Conservation (phyloP, 1,140 invertebrate genomes). For the Drosophila teissieri region DNA sequence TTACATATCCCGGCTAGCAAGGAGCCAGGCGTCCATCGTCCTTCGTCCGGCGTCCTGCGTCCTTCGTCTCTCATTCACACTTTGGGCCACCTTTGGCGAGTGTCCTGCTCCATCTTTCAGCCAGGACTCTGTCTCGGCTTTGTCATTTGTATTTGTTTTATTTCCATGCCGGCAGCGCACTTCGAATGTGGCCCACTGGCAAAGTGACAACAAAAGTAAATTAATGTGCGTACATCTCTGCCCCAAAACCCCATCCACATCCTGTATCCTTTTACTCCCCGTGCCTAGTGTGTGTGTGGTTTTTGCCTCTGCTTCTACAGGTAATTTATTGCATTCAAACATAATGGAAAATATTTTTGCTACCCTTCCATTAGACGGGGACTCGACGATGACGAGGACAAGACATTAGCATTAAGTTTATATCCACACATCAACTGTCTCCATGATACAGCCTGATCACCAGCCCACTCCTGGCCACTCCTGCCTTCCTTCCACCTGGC, state of each 20-base stretch:
- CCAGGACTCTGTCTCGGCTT: conserved; percentile 49
- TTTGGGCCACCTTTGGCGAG: conserved; percentile 15
- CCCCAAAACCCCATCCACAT: conserved; percentile 12
- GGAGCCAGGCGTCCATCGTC: conserved; percentile 19
- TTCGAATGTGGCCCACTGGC: conserved; percentile 81
- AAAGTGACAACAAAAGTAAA: conserved; percentile 84
- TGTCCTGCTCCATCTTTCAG: conserved; percentile 17
- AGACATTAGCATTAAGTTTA: conserved; percentile 80
- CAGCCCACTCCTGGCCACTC: conserved; percentile 29
- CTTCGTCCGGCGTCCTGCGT: conserved; percentile 1
- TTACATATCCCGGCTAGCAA: conserved; percentile 72
- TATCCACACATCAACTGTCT: conserved; percentile 75
- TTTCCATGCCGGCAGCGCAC: conserved; percentile 72
- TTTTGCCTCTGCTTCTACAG: conserved; percentile 77
- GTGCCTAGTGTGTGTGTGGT: conserved; percentile 50
- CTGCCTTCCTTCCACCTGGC: conserved; percentile 7
- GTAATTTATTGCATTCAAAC: conserved; percentile 84
- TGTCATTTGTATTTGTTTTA: conserved; percentile 82
- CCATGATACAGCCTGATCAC: conserved; percentile 54
- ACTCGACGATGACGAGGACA: conserved; percentile 47
- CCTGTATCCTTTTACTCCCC: conserved; percentile 1
- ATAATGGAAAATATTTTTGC: conserved; percentile 81
- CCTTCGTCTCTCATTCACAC: conserved; percentile 9
- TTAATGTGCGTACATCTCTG: conserved; percentile 79
- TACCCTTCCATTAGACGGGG: conserved; percentile 63